Conservation (phyloP, 2,888 invertebrate species). For the Sphaeridia pumilis region DNA sequence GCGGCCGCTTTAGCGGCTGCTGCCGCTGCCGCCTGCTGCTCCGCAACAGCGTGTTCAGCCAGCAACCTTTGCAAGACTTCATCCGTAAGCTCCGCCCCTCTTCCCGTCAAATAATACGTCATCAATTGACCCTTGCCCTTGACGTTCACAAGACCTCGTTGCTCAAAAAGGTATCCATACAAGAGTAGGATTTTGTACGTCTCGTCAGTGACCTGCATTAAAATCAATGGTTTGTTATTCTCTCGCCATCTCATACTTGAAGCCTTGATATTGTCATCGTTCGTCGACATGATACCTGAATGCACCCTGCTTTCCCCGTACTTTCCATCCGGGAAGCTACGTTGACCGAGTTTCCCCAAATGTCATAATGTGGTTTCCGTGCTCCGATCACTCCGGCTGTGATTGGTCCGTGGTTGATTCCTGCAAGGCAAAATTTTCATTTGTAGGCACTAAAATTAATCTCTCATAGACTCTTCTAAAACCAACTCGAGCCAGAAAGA, state of each 20-base stretch:
- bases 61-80: slow-evolving; percentile 27
- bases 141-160: slow-evolving; percentile 85
- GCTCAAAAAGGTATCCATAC: slow-evolving; percentile 86
- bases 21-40: too few relatives aligned
- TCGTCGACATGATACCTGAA: too few relatives aligned
- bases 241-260: too few relatives aligned
- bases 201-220: slow-evolving; percentile 93
- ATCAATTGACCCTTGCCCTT: slow-evolving; percentile 95
- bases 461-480: too few relatives aligned
- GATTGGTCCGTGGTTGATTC: slow-evolving; percentile 90
- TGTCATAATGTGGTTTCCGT: slow-evolving; percentile 88
- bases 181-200: slow-evolving; percentile 76
- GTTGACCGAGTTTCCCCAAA: slow-evolving; percentile 95
- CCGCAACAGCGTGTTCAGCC: slow-evolving; percentile 9
- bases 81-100: slow-evolving; percentile 38
- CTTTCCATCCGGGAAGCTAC: slow-evolving; percentile 95
- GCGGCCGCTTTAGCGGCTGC: too few relatives aligned
- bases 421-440: too few relatives aligned
- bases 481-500: too few relatives aligned
- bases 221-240: too few relatives aligned
- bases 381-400: slow-evolving; percentile 93
- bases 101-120: slow-evolving; percentile 74
- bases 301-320: slow-evolving; percentile 86
- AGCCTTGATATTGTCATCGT: too few relatives aligned
- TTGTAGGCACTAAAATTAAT: too few relatives aligned